Evolutionary conservation across 2,888 invertebrate species (phyloP).

Genomic region (Drosophila hawaiiensis): DNA sequence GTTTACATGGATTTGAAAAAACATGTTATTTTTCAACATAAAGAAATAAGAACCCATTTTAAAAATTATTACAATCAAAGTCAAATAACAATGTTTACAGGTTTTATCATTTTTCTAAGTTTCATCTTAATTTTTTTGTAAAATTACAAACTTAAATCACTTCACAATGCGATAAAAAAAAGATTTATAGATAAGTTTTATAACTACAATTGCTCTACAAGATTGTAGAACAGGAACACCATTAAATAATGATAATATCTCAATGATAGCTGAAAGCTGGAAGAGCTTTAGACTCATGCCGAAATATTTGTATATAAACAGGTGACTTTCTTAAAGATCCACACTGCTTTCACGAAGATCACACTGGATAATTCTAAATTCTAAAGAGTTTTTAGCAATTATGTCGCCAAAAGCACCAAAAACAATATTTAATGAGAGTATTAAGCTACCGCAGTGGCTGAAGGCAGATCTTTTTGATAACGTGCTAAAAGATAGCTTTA

Average conservation of each 20-base stretch:
- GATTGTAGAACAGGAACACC: background rate
- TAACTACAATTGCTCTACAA: background rate
- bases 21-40: background rate
- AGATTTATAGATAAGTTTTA: background rate
- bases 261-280: background rate
- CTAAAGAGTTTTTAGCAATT: background rate
- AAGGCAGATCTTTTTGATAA: slow-evolving; percentile 46
- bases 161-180: background rate
- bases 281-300: background rate
- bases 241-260: background rate
- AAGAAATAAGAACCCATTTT: background rate
- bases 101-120: too few relatives aligned
- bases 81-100: background rate
- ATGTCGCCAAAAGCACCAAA: slow-evolving; percentile 5
- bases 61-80: background rate
- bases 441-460: slow-evolving; percentile 59
- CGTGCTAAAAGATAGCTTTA: slow-evolving; percentile 50
- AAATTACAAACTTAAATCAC: background rate
- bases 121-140: background rate
- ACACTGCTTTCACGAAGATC: background rate
- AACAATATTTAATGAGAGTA: background rate
- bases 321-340: background rate
- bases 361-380: background rate
- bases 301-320: slow-evolving; percentile 5
- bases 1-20: background rate